Conservation (phyloP, 2,888 invertebrate species). For the Phortica okadai region DNA sequence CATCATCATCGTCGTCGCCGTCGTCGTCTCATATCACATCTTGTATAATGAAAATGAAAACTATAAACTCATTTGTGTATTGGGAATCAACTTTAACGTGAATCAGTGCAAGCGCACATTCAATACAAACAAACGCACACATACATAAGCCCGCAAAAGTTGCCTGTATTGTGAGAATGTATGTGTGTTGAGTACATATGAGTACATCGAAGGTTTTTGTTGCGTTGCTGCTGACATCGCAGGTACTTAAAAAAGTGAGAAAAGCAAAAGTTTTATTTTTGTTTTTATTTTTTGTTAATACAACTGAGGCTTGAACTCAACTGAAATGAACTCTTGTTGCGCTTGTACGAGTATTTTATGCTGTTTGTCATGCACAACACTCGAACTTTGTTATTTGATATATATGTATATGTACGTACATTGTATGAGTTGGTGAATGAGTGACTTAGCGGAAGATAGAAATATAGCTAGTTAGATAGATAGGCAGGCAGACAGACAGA, state of each 20-base stretch:
- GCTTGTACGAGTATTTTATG: conserved; percentile 11
- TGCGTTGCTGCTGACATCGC: conserved; percentile 19
- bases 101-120: conserved; percentile 40
- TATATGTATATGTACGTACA: neutral
- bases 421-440: neutral
- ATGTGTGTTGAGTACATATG: neutral
- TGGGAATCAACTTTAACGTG: conserved; percentile 54
- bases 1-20: conserved; percentile 3
- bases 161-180: neutral
- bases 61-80: conserved; percentile 60
- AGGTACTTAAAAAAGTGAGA: conserved; percentile 24
- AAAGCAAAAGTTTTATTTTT: conserved; percentile 19
- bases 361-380: conserved; percentile 30
- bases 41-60: conserved; percentile 55
- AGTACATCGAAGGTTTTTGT: conserved; percentile 16
- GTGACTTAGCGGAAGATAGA: neutral
- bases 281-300: too few relatives aligned
- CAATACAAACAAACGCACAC: neutral
- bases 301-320: neutral
- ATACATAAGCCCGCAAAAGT: neutral
- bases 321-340: too few relatives aligned
- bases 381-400: conserved; percentile 23
- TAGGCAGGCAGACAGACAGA: neutral
- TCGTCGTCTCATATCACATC: neutral
- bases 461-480: neutral